Percentiles rank a stretch among this genome's conserved stretches.
Conservation (phyloP, 2,797 vertebrate species). For the Caiman crocodilus region DNA sequence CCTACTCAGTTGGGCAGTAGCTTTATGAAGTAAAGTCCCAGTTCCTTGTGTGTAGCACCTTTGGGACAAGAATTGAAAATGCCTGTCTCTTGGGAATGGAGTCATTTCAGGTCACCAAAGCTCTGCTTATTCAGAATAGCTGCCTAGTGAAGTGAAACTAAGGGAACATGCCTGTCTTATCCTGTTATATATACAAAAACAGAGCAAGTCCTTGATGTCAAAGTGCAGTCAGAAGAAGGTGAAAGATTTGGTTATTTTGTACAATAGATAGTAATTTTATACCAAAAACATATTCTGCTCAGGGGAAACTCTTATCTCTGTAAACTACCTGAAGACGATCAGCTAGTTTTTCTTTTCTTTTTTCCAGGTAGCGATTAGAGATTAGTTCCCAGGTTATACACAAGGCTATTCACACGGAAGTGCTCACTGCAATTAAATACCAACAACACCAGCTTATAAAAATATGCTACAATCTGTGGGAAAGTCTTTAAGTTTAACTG, state of each 20-base stretch:
- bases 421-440: not conserved
- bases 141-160: not conserved
- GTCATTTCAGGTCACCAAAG: not conserved
- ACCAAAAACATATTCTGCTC: not conserved
- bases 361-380: not conserved
- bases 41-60: not conserved
- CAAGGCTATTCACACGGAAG: not conserved
- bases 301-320: not conserved
- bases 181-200: not conserved
- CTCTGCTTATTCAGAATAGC: not conserved
- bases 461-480: not conserved
- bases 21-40: not conserved
- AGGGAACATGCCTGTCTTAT: not conserved
- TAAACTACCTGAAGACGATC: not conserved
- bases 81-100: not conserved
- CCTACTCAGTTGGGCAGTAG: rapidly evolving
- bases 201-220: rapidly evolving
- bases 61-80: not conserved
- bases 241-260: not conserved
- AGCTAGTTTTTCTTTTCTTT: not conserved
- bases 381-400: not conserved
- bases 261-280: not conserved
- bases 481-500: not conserved
- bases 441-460: rapidly evolving
- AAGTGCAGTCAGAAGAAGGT: constrained; percentile 2